phyloP scores from a whole-genome alignment of 2,113 vertebrate genomes.

The Strigops habroptila region DNA sequence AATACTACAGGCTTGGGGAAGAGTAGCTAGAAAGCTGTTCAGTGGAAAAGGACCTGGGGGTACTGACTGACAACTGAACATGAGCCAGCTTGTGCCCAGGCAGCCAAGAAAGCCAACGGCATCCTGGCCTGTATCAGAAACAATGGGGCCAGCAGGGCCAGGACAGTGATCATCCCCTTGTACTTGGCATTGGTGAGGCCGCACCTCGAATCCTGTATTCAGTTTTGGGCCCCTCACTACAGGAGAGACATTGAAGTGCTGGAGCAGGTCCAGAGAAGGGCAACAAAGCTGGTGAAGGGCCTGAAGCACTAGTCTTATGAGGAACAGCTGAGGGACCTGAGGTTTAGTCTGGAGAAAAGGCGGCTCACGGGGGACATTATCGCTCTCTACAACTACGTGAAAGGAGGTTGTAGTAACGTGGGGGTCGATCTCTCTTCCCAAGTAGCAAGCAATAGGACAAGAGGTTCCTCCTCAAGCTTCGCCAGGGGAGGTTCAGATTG shows the following conservation, averaged over 20 bases:
- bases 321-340: background rate
- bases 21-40: background rate
- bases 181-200: background rate
- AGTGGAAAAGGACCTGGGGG: background rate
- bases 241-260: background rate
- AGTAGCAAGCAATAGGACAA: background rate
- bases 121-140: background rate
- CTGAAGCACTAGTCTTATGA: background rate
- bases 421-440: background rate
- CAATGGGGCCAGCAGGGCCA: background rate
- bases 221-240: background rate
- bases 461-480: background rate
- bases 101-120: background rate
- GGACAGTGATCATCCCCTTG: background rate
- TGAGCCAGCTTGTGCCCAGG: background rate
- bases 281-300: background rate
- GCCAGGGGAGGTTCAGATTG: background rate
- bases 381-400: background rate
- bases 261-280: background rate
- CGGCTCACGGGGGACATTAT: background rate
- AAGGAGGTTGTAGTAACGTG: background rate
- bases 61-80: background rate
- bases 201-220: background rate
- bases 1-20: background rate
- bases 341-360: background rate